phyloP scores from a whole-genome alignment of 2,113 vertebrate species.

The Muntiacus reevesi region DNA sequence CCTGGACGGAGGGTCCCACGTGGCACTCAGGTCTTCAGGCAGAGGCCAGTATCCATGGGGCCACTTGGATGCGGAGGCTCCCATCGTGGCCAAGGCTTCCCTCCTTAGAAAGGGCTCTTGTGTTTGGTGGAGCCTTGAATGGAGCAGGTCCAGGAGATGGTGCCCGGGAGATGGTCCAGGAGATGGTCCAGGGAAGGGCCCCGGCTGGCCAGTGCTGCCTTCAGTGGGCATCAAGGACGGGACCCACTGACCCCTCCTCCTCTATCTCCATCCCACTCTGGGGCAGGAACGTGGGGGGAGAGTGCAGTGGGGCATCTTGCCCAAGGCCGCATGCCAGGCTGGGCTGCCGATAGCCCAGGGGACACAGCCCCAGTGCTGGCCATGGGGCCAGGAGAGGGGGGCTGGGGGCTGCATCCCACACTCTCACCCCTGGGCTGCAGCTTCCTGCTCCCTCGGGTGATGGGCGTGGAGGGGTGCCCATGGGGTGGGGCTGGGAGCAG shows the following conservation, averaged over 20 bases:
- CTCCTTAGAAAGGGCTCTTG: not conserved
- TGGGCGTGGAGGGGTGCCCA: not conserved
- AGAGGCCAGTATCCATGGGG: not conserved
- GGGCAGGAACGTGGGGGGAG: not conserved
- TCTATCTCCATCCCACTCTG: not conserved
- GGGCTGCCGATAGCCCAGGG: not conserved
- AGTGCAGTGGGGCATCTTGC: not conserved
- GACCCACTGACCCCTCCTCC: not conserved
- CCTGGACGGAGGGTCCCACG: rapidly evolving
- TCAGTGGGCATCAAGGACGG: not conserved
- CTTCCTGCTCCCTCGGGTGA: not conserved
- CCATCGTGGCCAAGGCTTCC: not conserved
- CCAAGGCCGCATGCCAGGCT: not conserved
- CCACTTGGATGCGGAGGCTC: not conserved
- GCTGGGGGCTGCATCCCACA: no score
- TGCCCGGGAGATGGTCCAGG: not conserved
- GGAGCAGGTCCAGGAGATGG: not conserved
- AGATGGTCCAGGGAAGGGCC: not conserved
- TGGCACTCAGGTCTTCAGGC: not conserved
- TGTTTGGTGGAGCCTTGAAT: not conserved
- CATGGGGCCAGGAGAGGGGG: not conserved
- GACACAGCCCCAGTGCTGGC: not conserved
- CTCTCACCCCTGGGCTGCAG: not conserved
- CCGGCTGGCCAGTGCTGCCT: no score
- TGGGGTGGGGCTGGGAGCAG: not conserved